Evolutionary conservation across 2,113 vertebrate genomes (phyloP).

Genomic region (Mirounga angustirostris): DNA sequence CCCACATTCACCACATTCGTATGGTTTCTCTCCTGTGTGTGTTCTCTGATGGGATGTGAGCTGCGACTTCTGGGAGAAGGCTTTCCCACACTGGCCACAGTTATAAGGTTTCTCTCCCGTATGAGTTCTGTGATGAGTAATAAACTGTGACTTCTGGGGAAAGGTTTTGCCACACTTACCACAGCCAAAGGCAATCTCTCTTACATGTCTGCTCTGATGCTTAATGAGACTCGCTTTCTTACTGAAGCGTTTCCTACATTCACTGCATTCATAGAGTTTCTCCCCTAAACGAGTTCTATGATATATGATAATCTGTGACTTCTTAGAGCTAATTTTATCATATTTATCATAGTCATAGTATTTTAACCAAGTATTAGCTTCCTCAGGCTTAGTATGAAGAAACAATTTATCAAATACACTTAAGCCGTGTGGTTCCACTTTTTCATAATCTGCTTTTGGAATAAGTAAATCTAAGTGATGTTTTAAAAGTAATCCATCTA

Average conservation of each 20-base stretch:
- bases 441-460: constrained; percentile 56
- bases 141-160: constrained; percentile 72
- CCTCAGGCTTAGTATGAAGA: constrained; percentile 61
- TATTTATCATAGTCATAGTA: constrained; percentile 61
- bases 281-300: constrained; percentile 75
- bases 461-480: constrained; percentile 70
- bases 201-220: constrained; percentile 74
- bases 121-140: constrained; percentile 73
- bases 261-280: constrained; percentile 77
- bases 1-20: constrained; percentile 76
- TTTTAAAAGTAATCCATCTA: constrained; percentile 68
- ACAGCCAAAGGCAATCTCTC: constrained; percentile 74
- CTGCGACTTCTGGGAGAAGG: constrained; percentile 79
- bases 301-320: constrained; percentile 77
- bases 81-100: constrained; percentile 78
- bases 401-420: constrained; percentile 73
- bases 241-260: constrained; percentile 78
- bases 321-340: constrained; percentile 55
- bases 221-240: constrained; percentile 76
- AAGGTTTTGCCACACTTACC: constrained; percentile 72
- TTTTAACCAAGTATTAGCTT: constrained; percentile 70
- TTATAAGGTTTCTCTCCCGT: constrained; percentile 76
- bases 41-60: constrained; percentile 79
- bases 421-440: constrained; percentile 35
- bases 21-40: constrained; percentile 78